phyloP scores from a whole-genome alignment of 2,888 invertebrate species.

The Acanthosoma haemorrhoidale region DNA sequence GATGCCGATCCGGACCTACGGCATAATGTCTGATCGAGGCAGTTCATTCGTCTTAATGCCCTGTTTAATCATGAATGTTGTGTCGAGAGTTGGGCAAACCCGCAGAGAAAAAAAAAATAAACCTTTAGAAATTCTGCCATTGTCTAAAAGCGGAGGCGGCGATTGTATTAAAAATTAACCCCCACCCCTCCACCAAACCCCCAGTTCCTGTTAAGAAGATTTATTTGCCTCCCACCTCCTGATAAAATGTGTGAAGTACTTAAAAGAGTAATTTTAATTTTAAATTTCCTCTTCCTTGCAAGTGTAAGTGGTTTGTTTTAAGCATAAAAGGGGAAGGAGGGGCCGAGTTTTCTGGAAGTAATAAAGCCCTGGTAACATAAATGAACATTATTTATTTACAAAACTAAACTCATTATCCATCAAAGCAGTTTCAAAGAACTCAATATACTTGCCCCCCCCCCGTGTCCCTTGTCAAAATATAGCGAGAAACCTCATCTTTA shows the following conservation, averaged over 20 bases:
- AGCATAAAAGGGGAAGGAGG: not conserved
- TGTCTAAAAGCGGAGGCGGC: not conserved
- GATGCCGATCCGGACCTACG: too few species aligned
- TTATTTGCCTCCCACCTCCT: not conserved
- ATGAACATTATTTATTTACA: not conserved
- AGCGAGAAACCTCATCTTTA: not conserved
- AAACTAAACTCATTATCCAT: conserved; percentile 8
- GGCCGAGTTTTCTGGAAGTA: not conserved
- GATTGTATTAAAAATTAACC: not conserved
- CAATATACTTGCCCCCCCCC: not conserved
- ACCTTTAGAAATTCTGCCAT: not conserved
- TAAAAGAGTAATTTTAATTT: conserved; percentile 14
- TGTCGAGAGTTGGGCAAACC: too few species aligned
- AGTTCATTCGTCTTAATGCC: too few species aligned
- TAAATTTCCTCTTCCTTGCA: not conserved
- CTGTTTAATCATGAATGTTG: too few species aligned
- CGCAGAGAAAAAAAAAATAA: too few species aligned
- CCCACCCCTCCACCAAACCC: too few species aligned
- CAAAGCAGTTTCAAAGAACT: not conserved
- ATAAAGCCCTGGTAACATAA: not conserved
- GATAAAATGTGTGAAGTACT: conserved; percentile 12
- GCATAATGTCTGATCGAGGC: too few species aligned
- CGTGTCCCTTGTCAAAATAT: too few species aligned
- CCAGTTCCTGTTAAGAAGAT: not conserved
- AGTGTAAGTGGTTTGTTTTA: conserved; percentile 7